Percentiles rank a stretch among this genome's conserved stretches.
Conservation (phyloP, 2,888 invertebrate genomes). For the Rhingia campestris region DNA sequence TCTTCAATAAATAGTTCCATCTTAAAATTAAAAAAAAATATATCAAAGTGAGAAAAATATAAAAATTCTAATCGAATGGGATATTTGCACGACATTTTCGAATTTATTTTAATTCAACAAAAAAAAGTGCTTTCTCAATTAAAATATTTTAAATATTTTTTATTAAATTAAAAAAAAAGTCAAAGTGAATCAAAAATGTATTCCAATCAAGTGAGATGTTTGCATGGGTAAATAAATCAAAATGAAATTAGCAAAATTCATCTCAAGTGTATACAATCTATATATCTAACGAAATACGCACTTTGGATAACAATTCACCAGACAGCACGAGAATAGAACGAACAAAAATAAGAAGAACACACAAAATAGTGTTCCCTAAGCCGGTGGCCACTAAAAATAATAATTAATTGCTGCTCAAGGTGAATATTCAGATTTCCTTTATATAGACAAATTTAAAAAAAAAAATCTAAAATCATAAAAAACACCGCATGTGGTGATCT, state of each 20-base stretch:
- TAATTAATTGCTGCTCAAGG: conserved; percentile 60
- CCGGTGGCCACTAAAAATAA: conserved; percentile 50
- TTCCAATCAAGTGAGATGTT: conserved; percentile 28
- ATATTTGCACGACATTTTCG: background rate
- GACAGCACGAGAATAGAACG: conserved; percentile 12
- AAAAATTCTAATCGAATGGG: background rate
- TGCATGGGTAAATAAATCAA: conserved; percentile 21
- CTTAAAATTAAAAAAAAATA: conserved; percentile 9
- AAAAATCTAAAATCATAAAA: background rate
- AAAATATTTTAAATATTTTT: conserved; percentile 5
- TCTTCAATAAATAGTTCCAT: no score
- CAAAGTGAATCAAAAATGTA: conserved; percentile 9
- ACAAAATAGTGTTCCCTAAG: conserved; percentile 20
- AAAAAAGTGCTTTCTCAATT: no score
- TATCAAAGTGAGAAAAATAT: background rate
- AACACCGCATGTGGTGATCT: conserved; percentile 2
- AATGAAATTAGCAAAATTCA: conserved; percentile 13
- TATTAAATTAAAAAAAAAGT: conserved; percentile 8
- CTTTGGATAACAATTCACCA: conserved; percentile 60
- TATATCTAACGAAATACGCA: conserved; percentile 38
- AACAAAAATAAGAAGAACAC: background rate
- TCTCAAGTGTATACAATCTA: conserved; percentile 4
- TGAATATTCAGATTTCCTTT: conserved; percentile 48
- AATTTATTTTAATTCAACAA: no score
- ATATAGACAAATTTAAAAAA: conserved; percentile 14